A percentile compares a stretch with the other conserved stretches of the same genome.
Evolutionary conservation across 2,888 invertebrate genomes (phyloP).

Genomic region (Alentia gelatinosa): DNA sequence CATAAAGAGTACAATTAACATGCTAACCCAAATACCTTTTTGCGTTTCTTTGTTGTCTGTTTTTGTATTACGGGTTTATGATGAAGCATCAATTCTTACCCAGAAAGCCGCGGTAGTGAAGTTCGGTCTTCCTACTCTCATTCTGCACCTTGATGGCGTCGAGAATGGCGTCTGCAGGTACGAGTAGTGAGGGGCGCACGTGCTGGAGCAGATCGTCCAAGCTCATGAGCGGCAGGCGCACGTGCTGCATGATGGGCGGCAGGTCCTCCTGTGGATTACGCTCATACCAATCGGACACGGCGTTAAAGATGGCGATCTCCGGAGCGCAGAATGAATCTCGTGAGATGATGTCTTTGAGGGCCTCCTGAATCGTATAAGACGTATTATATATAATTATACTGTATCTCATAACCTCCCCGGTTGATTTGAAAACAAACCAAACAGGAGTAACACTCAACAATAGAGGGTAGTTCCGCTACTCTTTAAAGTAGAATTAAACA

Average conservation of each 20-base stretch:
- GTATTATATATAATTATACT: too few relatives aligned
- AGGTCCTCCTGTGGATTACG: constrained; percentile 84
- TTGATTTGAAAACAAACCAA: too few relatives aligned
- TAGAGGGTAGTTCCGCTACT: too few relatives aligned
- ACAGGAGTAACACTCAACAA: too few relatives aligned
- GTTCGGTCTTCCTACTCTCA: constrained; percentile 88
- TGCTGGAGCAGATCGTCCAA: constrained; percentile 92
- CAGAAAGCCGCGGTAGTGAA: constrained; percentile 89
- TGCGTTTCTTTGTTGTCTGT: too few relatives aligned
- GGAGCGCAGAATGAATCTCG: constrained; percentile 97
- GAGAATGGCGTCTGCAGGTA: constrained; percentile 93
- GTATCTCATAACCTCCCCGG: too few relatives aligned
- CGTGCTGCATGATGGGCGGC: constrained; percentile 67
- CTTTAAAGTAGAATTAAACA: too few relatives aligned
- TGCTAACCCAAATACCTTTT: too few relatives aligned
- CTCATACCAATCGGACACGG: constrained; percentile 92
- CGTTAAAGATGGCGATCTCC: constrained; percentile 96
- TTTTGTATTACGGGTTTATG: too few relatives aligned
- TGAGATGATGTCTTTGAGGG: constrained; percentile 91
- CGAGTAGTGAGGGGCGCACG: constrained; percentile 92
- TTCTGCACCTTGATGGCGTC: constrained; percentile 96
- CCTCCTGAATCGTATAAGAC: constrained; percentile 79
- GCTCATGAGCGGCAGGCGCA: constrained; percentile 92
- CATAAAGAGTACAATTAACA: too few relatives aligned
- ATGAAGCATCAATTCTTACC: constrained; percentile 63